Evolutionary conservation across 2,113 vertebrate genomes (phyloP).

Genomic region (Etia nguti): DNA sequence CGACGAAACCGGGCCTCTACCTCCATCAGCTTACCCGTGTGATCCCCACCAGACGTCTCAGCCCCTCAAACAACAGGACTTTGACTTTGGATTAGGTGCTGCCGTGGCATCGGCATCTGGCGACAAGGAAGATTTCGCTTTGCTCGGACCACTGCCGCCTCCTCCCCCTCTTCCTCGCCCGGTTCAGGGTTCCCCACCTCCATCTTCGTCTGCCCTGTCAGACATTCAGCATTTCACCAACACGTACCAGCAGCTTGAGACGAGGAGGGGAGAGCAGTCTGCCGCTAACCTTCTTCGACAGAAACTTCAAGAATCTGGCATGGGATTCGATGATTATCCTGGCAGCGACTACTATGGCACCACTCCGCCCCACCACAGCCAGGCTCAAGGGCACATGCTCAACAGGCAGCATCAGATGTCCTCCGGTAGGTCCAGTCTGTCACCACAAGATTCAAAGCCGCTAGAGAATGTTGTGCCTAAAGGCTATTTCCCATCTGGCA

Average conservation of each 20-base stretch:
- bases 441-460: slow-evolving; percentile 64
- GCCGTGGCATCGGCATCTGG: slow-evolving; percentile 56
- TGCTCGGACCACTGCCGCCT: slow-evolving; percentile 74
- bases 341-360: slow-evolving; percentile 70
- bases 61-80: slow-evolving; percentile 67
- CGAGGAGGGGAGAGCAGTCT: slow-evolving; percentile 72
- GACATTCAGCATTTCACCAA: slow-evolving; percentile 79
- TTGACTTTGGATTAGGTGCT: slow-evolving; percentile 73
- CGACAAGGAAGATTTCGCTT: slow-evolving; percentile 72
- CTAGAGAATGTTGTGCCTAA: slow-evolving; percentile 78
- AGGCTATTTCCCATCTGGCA: slow-evolving; percentile 97
- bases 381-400: slow-evolving; percentile 66
- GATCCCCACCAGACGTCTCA: slow-evolving; percentile 65
- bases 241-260: slow-evolving; percentile 77
- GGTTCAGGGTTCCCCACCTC: slow-evolving; percentile 73
- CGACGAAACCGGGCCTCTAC: slow-evolving; percentile 68
- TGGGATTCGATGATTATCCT: slow-evolving; percentile 74
- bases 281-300: slow-evolving; percentile 74
- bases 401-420: slow-evolving; percentile 67
- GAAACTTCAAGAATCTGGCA: slow-evolving; percentile 74
- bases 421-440: slow-evolving; percentile 57
- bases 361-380: slow-evolving; percentile 64
- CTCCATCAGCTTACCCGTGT: slow-evolving; percentile 60
- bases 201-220: slow-evolving; percentile 76
- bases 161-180: slow-evolving; percentile 73